Evolutionary conservation across 2,113 vertebrate genomes (phyloP).

Genomic region (Donacobius atricapilla): DNA sequence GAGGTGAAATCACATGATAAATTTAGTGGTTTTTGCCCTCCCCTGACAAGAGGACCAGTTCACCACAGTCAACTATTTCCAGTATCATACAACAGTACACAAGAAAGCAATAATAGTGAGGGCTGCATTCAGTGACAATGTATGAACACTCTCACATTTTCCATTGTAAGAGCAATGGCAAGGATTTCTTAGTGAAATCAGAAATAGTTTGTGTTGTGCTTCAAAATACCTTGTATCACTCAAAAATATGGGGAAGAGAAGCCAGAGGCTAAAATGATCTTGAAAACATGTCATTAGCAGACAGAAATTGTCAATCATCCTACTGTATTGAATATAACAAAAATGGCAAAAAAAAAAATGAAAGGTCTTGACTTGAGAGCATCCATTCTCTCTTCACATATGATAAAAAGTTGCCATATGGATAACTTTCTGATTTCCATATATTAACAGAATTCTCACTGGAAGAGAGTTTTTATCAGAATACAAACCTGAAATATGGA

Average conservation of each 20-base stretch:
- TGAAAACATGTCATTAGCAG: not conserved
- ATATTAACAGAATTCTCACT: not conserved
- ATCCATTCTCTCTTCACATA: not conserved
- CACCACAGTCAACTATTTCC: not conserved
- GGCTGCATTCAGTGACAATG: not conserved
- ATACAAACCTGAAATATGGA: not conserved
- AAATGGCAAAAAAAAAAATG: not conserved
- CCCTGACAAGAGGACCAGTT: not conserved
- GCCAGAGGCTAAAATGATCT: not conserved
- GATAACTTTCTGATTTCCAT: not conserved
- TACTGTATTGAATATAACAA: not conserved
- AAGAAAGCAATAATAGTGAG: not conserved
- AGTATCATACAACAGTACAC: not conserved
- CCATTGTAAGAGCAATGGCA: not conserved
- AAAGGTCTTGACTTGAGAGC: not conserved
- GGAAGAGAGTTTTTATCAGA: not conserved
- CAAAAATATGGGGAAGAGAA: not conserved
- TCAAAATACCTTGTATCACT: not conserved
- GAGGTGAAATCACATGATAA: not conserved
- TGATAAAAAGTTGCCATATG: not conserved
- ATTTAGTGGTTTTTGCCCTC: not conserved
- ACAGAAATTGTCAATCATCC: not conserved
- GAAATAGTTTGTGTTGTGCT: not conserved
- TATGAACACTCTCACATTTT: not conserved
- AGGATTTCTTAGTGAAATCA: not conserved